Evolutionary conservation across 1,140 invertebrate species (phyloP).

Genomic region (Cardiocondyla obscurior): DNA sequence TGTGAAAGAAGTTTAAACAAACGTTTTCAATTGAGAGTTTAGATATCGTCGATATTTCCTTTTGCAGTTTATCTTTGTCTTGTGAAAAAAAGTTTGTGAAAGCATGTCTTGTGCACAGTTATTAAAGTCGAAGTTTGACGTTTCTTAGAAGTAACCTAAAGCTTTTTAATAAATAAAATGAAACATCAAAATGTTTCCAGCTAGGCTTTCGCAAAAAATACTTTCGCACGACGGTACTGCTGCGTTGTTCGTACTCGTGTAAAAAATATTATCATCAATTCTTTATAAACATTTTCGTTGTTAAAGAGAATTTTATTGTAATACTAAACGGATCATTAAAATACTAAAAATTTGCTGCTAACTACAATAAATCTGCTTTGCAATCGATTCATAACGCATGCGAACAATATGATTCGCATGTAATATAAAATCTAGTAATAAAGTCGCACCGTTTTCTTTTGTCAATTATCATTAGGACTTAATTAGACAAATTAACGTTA

Average conservation of each 20-base stretch:
- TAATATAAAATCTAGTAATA: constrained; percentile 3
- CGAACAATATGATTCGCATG: not conserved
- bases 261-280: constrained; percentile 11
- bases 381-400: not conserved
- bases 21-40: not conserved
- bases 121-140: not conserved
- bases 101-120: not conserved
- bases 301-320: not conserved
- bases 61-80: not conserved
- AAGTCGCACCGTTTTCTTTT: not conserved
- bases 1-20: not conserved
- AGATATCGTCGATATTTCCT: not conserved
- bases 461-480: not conserved
- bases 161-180: too few relatives aligned
- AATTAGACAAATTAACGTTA: not conserved
- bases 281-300: not conserved
- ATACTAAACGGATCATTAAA: not conserved
- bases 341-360: not conserved
- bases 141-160: too few relatives aligned
- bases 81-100: not conserved
- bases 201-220: not conserved
- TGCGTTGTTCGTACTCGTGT: not conserved
- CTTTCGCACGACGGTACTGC: not conserved
- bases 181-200: not conserved
- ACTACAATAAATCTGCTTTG: not conserved